Base-by-base conservation (phyloP, 2,113 vertebrate species). In the Muntiacus reevesi region DNA sequence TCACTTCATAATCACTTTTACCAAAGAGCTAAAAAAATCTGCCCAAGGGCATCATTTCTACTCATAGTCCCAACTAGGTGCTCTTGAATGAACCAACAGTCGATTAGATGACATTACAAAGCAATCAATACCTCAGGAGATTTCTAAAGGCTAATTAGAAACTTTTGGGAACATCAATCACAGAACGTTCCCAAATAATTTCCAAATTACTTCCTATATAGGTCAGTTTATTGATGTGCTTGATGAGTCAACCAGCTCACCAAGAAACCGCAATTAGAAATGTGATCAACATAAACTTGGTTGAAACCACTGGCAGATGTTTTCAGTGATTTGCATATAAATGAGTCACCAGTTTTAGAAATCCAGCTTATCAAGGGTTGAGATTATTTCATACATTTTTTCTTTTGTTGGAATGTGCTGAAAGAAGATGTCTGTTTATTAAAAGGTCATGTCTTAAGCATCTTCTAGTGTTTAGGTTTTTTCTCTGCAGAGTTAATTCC, bases 231-330 rank as follows among this genome's bases (percentile, higher is more conserved):
- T 97, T 97, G 97, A 96, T 94, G 74, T 64, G 89, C 67, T 93
- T 43, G 7, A 57, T 97, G 97, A 98, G 47, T 97, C 92, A 98
- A 64, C 81, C 97, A 86, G 59, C 50, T 95, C 94, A 30, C 87
- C 83, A 98, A 90, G 96, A 98, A 98, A 92, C 52, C 45, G n/a
- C 92, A 97, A 95, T 97, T 98, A 98, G 97, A 93, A 98, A 97
- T 85, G 97, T 93, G 87, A 98, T 97, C 97, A 97, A 96, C 95
- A 91, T 40, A 91, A 98, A 88, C 36, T 17, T 97, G 87, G 62
- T 47, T 95, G 88, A 94, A 97, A 83, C 93, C 98, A 92, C 74
- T 86, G 95, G 90, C 45, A 97, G 87, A 94, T 95, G 85, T 89
- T 98, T 96, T 88, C 64, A 79, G 19, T 91, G 43, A 95, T 96